Evolutionary conservation across 2,113 vertebrate species (phyloP), one percentile per base, ranked within the genome.

Genomic region (Trinectes maculatus): DNA sequence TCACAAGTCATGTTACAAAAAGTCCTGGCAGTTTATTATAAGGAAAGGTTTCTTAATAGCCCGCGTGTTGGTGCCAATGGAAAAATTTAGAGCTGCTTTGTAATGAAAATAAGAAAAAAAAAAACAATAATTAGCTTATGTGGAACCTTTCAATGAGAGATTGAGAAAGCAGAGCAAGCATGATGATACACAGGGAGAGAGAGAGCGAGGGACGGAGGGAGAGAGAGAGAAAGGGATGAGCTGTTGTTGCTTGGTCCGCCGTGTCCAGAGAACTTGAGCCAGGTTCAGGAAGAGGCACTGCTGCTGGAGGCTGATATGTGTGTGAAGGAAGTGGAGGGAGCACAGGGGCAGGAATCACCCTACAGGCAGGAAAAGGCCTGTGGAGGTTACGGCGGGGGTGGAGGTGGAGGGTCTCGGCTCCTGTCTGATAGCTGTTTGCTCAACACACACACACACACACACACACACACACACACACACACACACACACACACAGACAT

Each of bases 221-320:
- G 15, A 66, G 0, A 67, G 4, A 80, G 33, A 66, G 57, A 66
- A 72, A 84, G 62, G 46, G 82, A 86, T 70, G 71, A 82, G 63
- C 64, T 83, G 77, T 82, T 87, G 73, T 85, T 78, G 67, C 75
- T 74, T 69, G n/a, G 73, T 78, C 71, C 42, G 33, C 25, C 29
- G 74, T 61, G 57, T 84, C 83, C 77, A 84, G 64, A 80, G 76
- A 85, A 85, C 85, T 85, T 73, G 74, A 86, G 74, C 64, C 66
- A 53, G 46, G 56, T 59, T 85, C 88, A 89, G 89, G 89, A 91
- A 89, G 77, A 83, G 85, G 78, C 59, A 72, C 70, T 75, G 85
- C 89, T 91, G 89, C 82, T 81, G 68, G 58, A 79, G 80, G 76
- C 89, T 87, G 89, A 91, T 91, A 91, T 85, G 89, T 91, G 84